A percentile compares a stretch with the other conserved stretches of the same genome.
phyloP scores from a whole-genome alignment of 2,888 invertebrate species.

The Spodoptera littoralis region DNA sequence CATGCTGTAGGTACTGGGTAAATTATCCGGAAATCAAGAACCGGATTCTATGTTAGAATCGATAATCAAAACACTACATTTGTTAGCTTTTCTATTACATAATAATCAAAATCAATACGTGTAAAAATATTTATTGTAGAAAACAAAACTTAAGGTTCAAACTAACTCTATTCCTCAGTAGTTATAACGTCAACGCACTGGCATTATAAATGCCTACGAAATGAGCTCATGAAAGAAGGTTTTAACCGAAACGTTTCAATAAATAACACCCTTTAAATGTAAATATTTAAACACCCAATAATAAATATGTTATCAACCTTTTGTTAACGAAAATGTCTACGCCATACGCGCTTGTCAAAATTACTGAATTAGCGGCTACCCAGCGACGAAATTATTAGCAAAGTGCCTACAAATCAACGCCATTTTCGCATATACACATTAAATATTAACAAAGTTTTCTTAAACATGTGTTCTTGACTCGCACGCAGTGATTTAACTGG shows the following conservation, averaged over 20 bases:
- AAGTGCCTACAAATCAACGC: constrained; percentile 83
- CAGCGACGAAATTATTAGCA: constrained; percentile 78
- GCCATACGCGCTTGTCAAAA: constrained; percentile 70
- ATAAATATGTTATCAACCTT: constrained; percentile 44
- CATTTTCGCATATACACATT: constrained; percentile 77
- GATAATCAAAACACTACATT: no score
- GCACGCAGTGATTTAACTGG: constrained; percentile 60
- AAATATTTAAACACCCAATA: constrained; percentile 24
- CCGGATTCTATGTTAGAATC: no score
- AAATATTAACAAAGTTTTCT: constrained; percentile 88
- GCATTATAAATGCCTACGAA: no score
- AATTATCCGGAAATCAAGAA: no score
- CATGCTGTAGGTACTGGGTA: no score
- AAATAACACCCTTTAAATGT: constrained; percentile 25
- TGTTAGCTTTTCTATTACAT: no score
- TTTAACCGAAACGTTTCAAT: neutral
- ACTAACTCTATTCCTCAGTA: no score
- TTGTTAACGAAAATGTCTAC: constrained; percentile 47
- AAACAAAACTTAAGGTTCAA: no score
- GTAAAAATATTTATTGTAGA: no score
- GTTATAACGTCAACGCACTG: no score
- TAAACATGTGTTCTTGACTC: constrained; percentile 86
- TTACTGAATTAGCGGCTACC: constrained; percentile 81
- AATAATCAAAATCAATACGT: no score
- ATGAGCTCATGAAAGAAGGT: no score